Percentiles rank a stretch among this genome's conserved stretches.
Evolutionary conservation across 2,797 vertebrate genomes (phyloP).

Genomic region (Podarcis siculus): DNA sequence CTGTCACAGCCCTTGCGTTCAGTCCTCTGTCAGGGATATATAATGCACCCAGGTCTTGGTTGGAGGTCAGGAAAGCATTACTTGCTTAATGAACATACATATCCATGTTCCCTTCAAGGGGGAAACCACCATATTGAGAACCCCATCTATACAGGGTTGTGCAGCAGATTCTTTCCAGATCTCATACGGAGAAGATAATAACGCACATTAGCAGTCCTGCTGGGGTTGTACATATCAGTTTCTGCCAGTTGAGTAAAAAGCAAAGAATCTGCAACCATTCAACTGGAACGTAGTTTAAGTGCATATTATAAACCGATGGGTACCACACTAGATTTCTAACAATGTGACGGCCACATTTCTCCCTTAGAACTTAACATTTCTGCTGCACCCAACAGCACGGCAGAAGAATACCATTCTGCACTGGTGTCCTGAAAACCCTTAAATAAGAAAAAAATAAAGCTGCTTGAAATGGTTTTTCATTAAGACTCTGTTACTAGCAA

Average conservation of each 20-base stretch:
- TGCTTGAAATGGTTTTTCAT: background rate
- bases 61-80: background rate
- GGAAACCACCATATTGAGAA: background rate
- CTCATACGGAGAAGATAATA: fast-evolving
- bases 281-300: background rate
- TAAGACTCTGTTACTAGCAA: background rate
- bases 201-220: background rate
- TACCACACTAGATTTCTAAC: background rate
- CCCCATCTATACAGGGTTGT: background rate
- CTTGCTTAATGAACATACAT: background rate
- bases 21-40: background rate
- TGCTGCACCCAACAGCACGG: background rate
- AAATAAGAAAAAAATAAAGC: background rate
- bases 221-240: background rate
- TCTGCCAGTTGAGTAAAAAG: background rate
- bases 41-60: background rate
- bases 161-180: background rate
- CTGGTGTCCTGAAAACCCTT: background rate
- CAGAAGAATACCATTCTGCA: background rate
- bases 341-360: background rate
- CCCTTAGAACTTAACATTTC: background rate
- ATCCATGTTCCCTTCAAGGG: background rate
- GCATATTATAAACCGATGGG: background rate
- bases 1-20: background rate
- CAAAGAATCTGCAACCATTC: background rate